These are phyloP conservation scores for Lasioglossum malachurum DNA, from an alignment of 2,888 invertebrate genomes.

Conservation along the genomic window DNA sequence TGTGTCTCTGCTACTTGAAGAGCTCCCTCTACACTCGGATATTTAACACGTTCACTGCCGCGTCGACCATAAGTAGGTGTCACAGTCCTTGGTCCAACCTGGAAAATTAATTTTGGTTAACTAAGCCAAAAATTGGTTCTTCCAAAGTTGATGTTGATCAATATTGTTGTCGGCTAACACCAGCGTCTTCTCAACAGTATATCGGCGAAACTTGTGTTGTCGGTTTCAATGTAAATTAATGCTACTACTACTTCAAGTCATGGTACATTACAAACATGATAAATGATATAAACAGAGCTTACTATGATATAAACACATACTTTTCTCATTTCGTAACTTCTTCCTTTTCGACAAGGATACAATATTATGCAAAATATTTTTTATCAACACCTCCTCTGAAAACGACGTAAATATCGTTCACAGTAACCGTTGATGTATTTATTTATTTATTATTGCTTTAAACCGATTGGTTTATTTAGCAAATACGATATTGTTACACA, in stretches of 20 bases:
- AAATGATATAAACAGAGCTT: not conserved
- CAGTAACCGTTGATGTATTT: too few relatives aligned
- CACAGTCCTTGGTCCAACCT: not conserved
- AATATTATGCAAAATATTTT: not conserved
- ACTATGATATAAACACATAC: not conserved
- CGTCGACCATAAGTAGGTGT: not conserved
- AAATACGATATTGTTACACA: too few relatives aligned
- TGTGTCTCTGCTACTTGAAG: not conserved
- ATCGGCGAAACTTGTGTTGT: not conserved
- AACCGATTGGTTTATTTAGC: too few relatives aligned
- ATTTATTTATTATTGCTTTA: too few relatives aligned
- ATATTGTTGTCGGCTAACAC: conserved; percentile 1
- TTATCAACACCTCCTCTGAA: not conserved
- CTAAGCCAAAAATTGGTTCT: not conserved
- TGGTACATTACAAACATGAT: not conserved
- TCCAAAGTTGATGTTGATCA: conserved; percentile 3
- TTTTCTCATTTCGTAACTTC: not conserved
- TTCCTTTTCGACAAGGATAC: not conserved
- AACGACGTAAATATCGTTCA: too few relatives aligned
- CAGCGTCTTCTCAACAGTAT: not conserved
- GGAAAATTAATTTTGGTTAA: not conserved
- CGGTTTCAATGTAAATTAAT: not conserved
- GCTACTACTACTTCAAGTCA: not conserved
- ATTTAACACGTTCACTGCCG: not conserved
- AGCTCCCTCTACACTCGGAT: not conserved